phyloP scores from a whole-genome alignment of 2,888 invertebrate genomes.

The Ceratothoa steindachneri region DNA sequence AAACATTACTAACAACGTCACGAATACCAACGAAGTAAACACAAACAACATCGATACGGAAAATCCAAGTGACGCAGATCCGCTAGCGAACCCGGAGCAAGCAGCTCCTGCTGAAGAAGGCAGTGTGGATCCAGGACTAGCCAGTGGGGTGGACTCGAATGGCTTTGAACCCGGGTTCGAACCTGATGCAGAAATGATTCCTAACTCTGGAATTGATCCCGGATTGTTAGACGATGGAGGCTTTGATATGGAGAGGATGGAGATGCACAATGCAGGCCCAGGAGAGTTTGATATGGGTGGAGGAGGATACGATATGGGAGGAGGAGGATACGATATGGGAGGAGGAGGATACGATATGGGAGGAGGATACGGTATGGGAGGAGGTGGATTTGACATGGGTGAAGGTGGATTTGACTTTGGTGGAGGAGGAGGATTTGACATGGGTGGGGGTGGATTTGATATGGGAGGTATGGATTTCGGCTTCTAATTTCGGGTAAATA shows the following conservation, averaged over 20 bases:
- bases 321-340: background rate
- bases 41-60: background rate
- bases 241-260: background rate
- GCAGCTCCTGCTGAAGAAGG: background rate
- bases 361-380: constrained; percentile 18
- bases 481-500: background rate
- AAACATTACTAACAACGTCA: background rate
- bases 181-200: constrained; percentile 15
- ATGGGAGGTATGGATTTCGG: constrained; percentile 24
- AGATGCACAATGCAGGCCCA: background rate
- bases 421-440: background rate
- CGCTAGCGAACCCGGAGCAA: background rate
- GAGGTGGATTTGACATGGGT: constrained; percentile 13
- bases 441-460: constrained; percentile 17
- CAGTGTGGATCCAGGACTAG: background rate
- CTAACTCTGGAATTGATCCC: constrained; percentile 15
- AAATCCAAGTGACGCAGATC: background rate
- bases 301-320: background rate
- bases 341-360: background rate
- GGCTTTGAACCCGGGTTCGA: constrained; percentile 10
- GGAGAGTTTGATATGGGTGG: constrained; percentile 9
- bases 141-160: constrained; percentile 11
- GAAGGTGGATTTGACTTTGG: constrained; percentile 10
- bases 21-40: background rate
- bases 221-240: background rate